Percentiles rank a stretch among this genome's conserved stretches.
These are phyloP conservation scores for Papilio gigon DNA, from an alignment of 2,888 invertebrate species.

Conservation along the genomic window DNA sequence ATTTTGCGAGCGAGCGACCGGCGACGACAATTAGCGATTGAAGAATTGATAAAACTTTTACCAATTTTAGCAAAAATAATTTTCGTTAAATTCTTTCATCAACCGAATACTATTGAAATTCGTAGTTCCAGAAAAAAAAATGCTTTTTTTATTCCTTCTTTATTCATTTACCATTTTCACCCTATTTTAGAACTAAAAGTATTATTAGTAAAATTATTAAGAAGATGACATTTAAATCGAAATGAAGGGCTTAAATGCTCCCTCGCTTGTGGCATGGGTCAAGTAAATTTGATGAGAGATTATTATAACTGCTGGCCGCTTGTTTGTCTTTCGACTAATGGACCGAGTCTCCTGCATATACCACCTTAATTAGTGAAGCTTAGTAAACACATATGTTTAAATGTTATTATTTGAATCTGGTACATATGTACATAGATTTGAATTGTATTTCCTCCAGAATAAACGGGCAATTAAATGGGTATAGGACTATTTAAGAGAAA, in stretches of 20 bases:
- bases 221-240: constrained; percentile 41
- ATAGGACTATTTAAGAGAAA: neutral
- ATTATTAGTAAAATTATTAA: constrained; percentile 4
- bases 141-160: too few species aligned
- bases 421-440: neutral
- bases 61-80: neutral
- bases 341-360: constrained; percentile 56
- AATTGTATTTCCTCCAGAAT: neutral
- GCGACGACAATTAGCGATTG: constrained; percentile 1
- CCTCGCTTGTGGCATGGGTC: constrained; percentile 55
- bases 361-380: constrained; percentile 55
- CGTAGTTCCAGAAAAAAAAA: too few species aligned
- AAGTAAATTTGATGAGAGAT: constrained; percentile 75
- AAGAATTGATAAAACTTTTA: constrained; percentile 1
- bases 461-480: too few species aligned
- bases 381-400: constrained; percentile 25
- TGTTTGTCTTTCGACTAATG: constrained; percentile 75
- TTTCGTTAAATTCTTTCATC: neutral
- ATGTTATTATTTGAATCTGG: constrained; percentile 3
- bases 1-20: constrained; percentile 18
- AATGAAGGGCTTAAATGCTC: constrained; percentile 55
- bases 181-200: neutral
- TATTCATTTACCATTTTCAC: too few species aligned
- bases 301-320: constrained; percentile 65
- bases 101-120: too few species aligned